Evolutionary conservation across 2,888 invertebrate species (phyloP).

Genomic region (Andricus curvator): DNA sequence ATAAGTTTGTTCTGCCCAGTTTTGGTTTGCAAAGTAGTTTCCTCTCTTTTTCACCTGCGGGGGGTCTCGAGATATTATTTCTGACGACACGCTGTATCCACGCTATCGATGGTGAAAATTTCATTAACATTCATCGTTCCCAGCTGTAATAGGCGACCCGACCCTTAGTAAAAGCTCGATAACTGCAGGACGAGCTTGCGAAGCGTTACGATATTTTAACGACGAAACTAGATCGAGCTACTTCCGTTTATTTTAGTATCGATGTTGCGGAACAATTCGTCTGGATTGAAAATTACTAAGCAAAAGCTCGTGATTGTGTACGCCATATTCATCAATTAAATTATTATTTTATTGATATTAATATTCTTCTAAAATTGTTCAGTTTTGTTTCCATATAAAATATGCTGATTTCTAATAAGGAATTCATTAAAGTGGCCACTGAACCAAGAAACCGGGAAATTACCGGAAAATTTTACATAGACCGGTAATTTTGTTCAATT

Average conservation of each 20-base stretch:
- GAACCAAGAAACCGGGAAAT: no score
- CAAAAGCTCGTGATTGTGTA: no score
- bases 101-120: constrained; percentile 59
- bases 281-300: not conserved
- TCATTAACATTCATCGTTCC: constrained; percentile 58
- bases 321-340: not conserved
- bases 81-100: constrained; percentile 53
- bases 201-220: constrained; percentile 40
- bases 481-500: no score
- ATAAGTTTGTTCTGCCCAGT: not conserved
- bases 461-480: no score
- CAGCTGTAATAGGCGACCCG: constrained; percentile 35
- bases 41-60: constrained; percentile 40
- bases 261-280: not conserved
- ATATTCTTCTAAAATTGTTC: no score
- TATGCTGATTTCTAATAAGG: not conserved
- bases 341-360: no score
- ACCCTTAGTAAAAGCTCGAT: constrained; percentile 32
- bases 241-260: constrained; percentile 26
- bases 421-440: no score
- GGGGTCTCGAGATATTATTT: constrained; percentile 54
- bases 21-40: constrained; percentile 50
- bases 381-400: not conserved
- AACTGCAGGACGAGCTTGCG: constrained; percentile 38
- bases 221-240: constrained; percentile 16